Conservation (phyloP, 1,140 invertebrate species). For the Drosophila micromelanica region DNA sequence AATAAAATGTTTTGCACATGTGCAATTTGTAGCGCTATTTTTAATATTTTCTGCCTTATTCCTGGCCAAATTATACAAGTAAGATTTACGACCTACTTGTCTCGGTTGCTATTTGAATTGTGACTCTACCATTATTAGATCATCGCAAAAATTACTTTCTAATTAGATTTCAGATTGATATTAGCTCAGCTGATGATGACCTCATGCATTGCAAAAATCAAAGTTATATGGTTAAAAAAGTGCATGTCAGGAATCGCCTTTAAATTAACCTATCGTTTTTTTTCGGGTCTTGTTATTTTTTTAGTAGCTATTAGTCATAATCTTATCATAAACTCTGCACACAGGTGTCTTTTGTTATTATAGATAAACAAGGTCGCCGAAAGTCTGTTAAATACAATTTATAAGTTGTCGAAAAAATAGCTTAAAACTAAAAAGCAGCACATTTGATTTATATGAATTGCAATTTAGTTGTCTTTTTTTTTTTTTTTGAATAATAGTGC, state of each 20-base stretch:
- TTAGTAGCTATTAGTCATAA: slow-evolving; percentile 16
- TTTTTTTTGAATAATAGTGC: too few relatives aligned
- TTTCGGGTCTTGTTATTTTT: slow-evolving; percentile 11
- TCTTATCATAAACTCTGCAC: slow-evolving; percentile 19
- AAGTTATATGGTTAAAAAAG: not conserved
- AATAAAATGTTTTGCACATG: not conserved
- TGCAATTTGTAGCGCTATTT: not conserved
- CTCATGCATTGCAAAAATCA: slow-evolving; percentile 21
- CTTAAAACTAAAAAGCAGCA: not conserved
- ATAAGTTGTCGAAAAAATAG: not conserved
- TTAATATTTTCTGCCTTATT: not conserved
- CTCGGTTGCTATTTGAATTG: not conserved
- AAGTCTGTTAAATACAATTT: slow-evolving; percentile 2
- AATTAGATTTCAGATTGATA: slow-evolving; percentile 29
- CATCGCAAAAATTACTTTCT: slow-evolving; percentile 31
- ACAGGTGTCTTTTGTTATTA: slow-evolving; percentile 28
- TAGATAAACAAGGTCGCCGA: slow-evolving; percentile 35
- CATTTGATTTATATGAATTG: too few relatives aligned
- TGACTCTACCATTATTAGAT: slow-evolving; percentile 12
- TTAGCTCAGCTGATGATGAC: slow-evolving; percentile 12
- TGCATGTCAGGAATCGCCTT: slow-evolving; percentile 6
- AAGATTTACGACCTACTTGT: slow-evolving; percentile 2
- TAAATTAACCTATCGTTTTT: slow-evolving; percentile 18
- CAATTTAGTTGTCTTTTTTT: too few relatives aligned
- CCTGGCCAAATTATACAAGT: not conserved